Conservation (phyloP, 2,797 vertebrate species). For the Sternarchorhynchus goeldii region DNA sequence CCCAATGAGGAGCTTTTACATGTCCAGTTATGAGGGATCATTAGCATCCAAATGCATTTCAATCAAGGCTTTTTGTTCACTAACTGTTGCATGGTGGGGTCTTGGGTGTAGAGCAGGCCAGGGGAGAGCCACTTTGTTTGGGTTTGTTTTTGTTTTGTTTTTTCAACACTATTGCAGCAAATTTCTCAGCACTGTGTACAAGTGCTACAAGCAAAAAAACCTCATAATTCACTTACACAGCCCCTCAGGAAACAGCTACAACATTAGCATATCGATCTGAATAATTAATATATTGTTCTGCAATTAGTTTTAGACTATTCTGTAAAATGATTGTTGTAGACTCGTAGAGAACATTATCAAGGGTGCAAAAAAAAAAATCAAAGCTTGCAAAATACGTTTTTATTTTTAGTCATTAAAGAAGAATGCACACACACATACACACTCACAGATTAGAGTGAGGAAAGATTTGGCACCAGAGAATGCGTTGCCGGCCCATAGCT, state of each 20-base stretch:
- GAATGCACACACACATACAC: background rate
- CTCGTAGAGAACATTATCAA: too few species aligned
- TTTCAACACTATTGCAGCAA: background rate
- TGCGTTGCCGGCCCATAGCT: background rate
- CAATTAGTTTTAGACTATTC: too few species aligned
- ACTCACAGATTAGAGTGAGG: background rate
- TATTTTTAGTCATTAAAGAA: too few species aligned
- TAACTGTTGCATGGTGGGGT: too few species aligned
- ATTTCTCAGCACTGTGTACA: background rate
- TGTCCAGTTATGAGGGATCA: constrained; percentile 59
- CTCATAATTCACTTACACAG: background rate
- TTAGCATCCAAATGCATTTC: constrained; percentile 60
- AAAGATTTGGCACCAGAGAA: constrained; percentile 28
- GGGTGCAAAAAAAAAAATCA: too few species aligned
- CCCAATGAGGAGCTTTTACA: constrained; percentile 62
- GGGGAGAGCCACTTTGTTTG: background rate
- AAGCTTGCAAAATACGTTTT: too few species aligned
- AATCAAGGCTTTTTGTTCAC: constrained; percentile 48
- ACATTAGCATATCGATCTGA: too few species aligned
- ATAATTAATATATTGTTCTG: too few species aligned
- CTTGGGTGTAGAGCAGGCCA: background rate
- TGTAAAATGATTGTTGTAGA: too few species aligned
- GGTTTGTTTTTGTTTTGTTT: background rate
- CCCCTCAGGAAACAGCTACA: too few species aligned
- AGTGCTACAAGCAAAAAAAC: background rate